Evolutionary conservation across 2,888 invertebrate species (phyloP).

Genomic region (Cistogaster globosa): DNA sequence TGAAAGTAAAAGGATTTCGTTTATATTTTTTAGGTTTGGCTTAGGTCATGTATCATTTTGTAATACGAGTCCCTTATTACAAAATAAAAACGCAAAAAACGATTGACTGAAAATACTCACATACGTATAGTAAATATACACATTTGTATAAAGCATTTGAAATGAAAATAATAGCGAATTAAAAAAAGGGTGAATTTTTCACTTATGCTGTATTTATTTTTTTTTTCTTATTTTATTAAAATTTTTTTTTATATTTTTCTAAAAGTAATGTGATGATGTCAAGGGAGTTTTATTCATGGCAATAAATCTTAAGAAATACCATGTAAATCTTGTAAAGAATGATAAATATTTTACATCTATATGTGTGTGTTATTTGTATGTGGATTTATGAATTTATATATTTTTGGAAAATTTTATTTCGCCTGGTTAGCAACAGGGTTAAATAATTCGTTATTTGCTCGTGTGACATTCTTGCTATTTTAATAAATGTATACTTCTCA

Average conservation of each 20-base stretch:
- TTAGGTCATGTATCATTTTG: conserved; percentile 63
- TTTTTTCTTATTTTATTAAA: conserved; percentile 5
- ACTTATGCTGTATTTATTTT: conserved; percentile 2
- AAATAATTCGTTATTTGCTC: not conserved
- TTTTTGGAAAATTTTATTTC: not conserved
- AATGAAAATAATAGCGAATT: not conserved
- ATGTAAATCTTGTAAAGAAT: conserved; percentile 59
- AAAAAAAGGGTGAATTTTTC: conserved; percentile 39
- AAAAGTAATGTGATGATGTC: conserved; percentile 61
- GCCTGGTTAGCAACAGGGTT: conserved; percentile 28
- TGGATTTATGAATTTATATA: not conserved
- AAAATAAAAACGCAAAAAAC: conserved; percentile 50
- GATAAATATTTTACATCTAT: conserved; percentile 35
- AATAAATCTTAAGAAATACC: conserved; percentile 53
- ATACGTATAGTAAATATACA: too few species aligned
- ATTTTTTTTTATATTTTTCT: conserved; percentile 21
- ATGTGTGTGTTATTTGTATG: not conserved
- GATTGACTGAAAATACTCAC: not conserved
- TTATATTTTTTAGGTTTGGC: not conserved
- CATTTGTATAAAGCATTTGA: too few species aligned
- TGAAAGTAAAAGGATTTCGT: not conserved
- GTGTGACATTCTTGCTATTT: not conserved
- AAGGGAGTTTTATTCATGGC: conserved; percentile 49
- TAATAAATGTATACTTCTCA: not conserved
- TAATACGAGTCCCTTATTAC: conserved; percentile 36